Evolutionary conservation across 1,140 invertebrate genomes (phyloP), one percentile per base, ranked within the genome.

Genomic region (Planococcus citri): DNA sequence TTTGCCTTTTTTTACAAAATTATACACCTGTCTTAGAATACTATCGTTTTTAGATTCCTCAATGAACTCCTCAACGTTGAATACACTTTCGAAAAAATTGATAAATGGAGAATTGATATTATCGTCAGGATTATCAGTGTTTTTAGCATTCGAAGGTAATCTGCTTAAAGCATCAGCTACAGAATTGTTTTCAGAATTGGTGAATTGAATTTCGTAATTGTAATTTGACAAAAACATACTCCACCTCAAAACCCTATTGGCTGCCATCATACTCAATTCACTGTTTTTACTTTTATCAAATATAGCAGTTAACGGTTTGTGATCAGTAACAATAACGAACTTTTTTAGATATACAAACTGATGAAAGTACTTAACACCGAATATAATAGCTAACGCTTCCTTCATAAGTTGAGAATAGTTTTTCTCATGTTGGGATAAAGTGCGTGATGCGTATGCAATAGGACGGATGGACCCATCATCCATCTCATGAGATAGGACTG

Each of bases 281-380:
- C 24, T 51, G 10, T 67, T 74, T 71, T 61, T 75, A 71, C 9
- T 71, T 61, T 12, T 72, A 71, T 61, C 76, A 33, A 77, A 76
- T 22, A 85, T 72, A 77, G 79, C 83, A 51, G 71, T 75, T 25
- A 84, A 73, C 0, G 79, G 78, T 71, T 78, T 77, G 69, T 83
- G 81, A 71, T 85, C 83, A 0, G 82, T 84, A 27, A 77, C 73
- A 9, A 82, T 78, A 27, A 72, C 77, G 69, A 84, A 81, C 58
- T 79, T 75, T 67, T 68, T 76, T 22, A 78, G 78, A 71, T 77
- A 78, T 8, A 83, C 70, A 75, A 79, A 83, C 61, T 77, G 67
- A 78, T 75, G 75, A 77, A 82, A 73, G 79, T 72, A 77, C 76
- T 74, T 58, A 78, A 70, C 20, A 73, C 71, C 77, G 71, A 74